Evolutionary conservation across 2,113 vertebrate species (phyloP), one percentile per base, ranked within the genome.

Genomic region (Acanthochromis polyacanthus): DNA sequence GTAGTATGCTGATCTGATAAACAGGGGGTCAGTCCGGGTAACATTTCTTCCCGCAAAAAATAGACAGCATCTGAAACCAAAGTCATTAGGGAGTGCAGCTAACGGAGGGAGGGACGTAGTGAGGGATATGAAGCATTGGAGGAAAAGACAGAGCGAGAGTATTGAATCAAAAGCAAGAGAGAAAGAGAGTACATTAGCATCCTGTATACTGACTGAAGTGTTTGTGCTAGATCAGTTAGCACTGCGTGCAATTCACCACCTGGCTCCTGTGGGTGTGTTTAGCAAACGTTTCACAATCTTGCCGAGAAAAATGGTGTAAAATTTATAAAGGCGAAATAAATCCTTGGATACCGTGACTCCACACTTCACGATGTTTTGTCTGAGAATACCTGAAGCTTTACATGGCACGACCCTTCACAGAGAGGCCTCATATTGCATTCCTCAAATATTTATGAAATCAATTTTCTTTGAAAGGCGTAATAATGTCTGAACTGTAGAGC

Each of bases 61-160:
- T 83, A 82, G 87, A 82, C 70, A 77, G 69, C 71, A 76, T 85
- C 78, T 83, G 85, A 89, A 87, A 85, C 80, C 85, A 79, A 82
- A 91, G 89, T 85, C 80, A 85, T 82, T 43, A 60, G 52, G 48
- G 77, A 82, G 82, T 88, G 83, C 89, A 61, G 69, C 71, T 79
- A 68, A 84, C 84, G 67, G 66, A 75, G 20, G 63, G 57, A 55
- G 64, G 59, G 86, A 58, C 64, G 10, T 1, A 5, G 38, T 22
- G 52, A 75, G 61, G 50, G 25, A 69, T 43, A 56, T 66, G 64
- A 50, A 66, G 75, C 23, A 32, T 9, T 12, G 51, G 55, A 63
- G 56, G 16, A 46, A 55, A 28, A 62, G 71, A 58, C n/a, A 25
- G 56, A 43, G 48, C 32, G 48, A 20, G 5, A 73, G 20, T 20